phyloP scores from a whole-genome alignment of 2,797 vertebrate species.

The Alcedo atthis region DNA sequence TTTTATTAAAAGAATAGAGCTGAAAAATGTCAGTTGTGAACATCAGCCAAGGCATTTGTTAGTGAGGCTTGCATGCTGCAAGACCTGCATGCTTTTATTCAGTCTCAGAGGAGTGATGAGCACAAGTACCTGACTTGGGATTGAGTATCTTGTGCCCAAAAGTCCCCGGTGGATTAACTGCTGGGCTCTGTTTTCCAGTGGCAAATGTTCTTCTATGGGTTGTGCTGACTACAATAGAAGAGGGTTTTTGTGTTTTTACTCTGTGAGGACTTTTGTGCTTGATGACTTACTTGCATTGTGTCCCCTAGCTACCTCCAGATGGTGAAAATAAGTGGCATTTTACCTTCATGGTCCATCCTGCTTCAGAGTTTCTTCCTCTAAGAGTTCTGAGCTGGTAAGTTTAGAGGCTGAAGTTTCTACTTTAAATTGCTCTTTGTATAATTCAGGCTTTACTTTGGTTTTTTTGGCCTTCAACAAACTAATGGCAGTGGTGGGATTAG shows the following conservation, averaged over 20 bases:
- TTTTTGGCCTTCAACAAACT: background rate
- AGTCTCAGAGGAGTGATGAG: accelerated
- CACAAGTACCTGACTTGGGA: background rate
- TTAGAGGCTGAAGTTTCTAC: background rate
- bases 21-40: background rate
- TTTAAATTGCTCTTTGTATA: background rate
- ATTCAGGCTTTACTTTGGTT: background rate
- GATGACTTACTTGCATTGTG: background rate
- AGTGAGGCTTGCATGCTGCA: background rate
- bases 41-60: background rate
- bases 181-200: background rate
- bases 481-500: accelerated
- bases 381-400: background rate
- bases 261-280: background rate
- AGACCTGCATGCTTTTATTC: background rate
- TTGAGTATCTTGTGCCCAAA: background rate
- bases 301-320: background rate
- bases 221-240: background rate
- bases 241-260: background rate
- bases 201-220: background rate
- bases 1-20: background rate
- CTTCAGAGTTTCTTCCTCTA: background rate
- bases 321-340: background rate
- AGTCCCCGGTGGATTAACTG: background rate
- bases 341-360: background rate